phyloP scores from a whole-genome alignment of 2,888 invertebrate species.

The Lycophotia porphyrea region DNA sequence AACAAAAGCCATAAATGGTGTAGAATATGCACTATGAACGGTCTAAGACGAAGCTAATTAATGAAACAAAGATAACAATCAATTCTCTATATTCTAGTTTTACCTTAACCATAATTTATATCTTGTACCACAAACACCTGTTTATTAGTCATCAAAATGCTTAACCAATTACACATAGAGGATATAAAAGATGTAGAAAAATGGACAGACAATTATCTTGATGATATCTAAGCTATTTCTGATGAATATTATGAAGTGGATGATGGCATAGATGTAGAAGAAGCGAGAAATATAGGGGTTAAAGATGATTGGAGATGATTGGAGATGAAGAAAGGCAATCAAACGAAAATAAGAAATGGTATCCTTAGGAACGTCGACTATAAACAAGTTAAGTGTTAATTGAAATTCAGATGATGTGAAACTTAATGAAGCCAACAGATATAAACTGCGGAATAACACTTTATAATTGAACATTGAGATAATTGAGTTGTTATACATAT shows the following conservation, averaged over 20 bases:
- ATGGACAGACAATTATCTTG: constrained; percentile 58
- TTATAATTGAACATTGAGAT: constrained; percentile 29
- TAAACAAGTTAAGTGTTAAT: constrained; percentile 39
- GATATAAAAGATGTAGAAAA: constrained; percentile 53
- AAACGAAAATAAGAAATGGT: constrained; percentile 27
- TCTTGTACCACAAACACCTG: constrained; percentile 72
- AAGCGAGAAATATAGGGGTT: constrained; percentile 2
- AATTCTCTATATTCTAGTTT: constrained; percentile 41
- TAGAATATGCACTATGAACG: constrained; percentile 46
- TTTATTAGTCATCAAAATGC: constrained; percentile 70
- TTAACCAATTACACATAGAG: constrained; percentile 63
- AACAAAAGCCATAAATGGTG: constrained; percentile 50
- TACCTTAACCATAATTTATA: constrained; percentile 51
- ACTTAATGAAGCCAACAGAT: constrained; percentile 8
- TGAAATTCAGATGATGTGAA: constrained; percentile 26
- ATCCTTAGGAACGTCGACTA: constrained; percentile 1
- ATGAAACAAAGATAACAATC: constrained; percentile 56
- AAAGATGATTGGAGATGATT: constrained; percentile 12
- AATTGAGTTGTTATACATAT: constrained; percentile 8
- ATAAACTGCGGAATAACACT: constrained; percentile 17
- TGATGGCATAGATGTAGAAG: constrained; percentile 17
- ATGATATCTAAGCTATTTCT: constrained; percentile 55
- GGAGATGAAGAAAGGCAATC: constrained; percentile 15
- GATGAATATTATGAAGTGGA: constrained; percentile 49
- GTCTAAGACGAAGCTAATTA: constrained; percentile 32